phyloP scores from a whole-genome alignment of 2,888 invertebrate genomes.

The Argyra leucocephala region DNA sequence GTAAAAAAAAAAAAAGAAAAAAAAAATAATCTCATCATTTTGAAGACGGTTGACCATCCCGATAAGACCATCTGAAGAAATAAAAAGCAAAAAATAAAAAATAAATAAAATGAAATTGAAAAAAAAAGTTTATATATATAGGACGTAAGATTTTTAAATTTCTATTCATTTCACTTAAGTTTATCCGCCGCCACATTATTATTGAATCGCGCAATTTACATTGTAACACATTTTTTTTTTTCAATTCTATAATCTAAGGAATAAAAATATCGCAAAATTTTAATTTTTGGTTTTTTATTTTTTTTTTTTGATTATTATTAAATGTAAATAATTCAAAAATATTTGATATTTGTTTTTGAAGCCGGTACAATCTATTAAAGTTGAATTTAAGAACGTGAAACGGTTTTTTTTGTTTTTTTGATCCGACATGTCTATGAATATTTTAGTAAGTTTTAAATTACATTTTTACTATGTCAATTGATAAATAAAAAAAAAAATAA shows the following conservation, averaged over 20 bases:
- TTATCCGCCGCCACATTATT: constrained; percentile 18
- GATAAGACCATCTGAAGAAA: neutral
- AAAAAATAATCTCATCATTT: neutral
- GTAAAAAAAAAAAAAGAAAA: neutral
- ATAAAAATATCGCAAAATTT: too few relatives aligned
- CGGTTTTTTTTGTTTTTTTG: too few relatives aligned
- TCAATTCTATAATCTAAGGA: neutral
- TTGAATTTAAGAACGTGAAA: too few relatives aligned
- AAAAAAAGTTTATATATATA: constrained; percentile 16
- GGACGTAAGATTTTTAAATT: constrained; percentile 14
- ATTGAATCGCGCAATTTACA: constrained; percentile 13
- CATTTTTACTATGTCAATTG: too few relatives aligned
- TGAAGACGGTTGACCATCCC: neutral
- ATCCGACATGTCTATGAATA: neutral
- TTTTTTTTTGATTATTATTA: too few relatives aligned
- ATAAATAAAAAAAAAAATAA: too few relatives aligned
- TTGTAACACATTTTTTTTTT: neutral
- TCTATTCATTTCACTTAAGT: constrained; percentile 17
- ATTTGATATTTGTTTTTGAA: too few relatives aligned
- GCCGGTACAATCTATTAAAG: too few relatives aligned
- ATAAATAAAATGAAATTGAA: too few relatives aligned
- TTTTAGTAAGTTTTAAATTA: neutral
- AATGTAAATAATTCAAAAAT: too few relatives aligned
- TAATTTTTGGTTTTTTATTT: too few relatives aligned
- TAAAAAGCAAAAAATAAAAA: neutral